Evolutionary conservation across 2,888 invertebrate genomes (phyloP), one percentile per base, ranked within the genome.

Genomic region (Drosophila lacicola): DNA sequence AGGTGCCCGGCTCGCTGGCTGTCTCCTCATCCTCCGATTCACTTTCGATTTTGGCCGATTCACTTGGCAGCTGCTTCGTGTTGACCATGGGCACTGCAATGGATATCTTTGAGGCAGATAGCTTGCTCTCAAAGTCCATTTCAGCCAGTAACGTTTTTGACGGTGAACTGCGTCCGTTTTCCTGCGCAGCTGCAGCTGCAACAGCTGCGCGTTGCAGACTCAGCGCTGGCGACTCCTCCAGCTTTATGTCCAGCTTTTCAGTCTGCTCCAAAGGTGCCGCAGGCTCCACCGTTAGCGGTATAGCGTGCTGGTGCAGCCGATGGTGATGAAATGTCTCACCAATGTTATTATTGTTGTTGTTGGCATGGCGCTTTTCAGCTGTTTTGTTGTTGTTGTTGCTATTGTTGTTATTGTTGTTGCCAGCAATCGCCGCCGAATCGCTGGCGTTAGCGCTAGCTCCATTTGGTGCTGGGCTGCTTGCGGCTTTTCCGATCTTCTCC

Each of bases 61-160:
- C 3, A 4, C 37, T 39, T 14, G n/a, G 34, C 36, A 58, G 55
- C 54, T 71, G 50, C 60, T 79, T 62, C 21, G 58, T 81, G n/a
- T 82, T 89, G 64, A 83, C 78, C 74, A 83, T 75, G 36, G 89
- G 77, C 73, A 91, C 63, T 14, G 85, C 90, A 67, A 88, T 90
- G 49, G 92, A 88, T 64, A 92, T 92, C 80, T 91, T 92, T 34
- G 92, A 92, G 41, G 91, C 92, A 9, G 90, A 89, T 58, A 92
- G 77, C 78, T 91, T 91, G 60, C 91, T 90, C 66, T 92, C 92
- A 61, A 91, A 91, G 72, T 92, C 92, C 82, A 91, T 90, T 74
- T 90, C 89, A 25, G 74, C 77, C 25, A 86, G 79, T 62, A 82
- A 6, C 6, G 56, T 34, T 50, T 47, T 62, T 11, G 63, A 9